Evolutionary conservation across 2,888 invertebrate species (phyloP).

Genomic region (Drosophila villosipedis): DNA sequence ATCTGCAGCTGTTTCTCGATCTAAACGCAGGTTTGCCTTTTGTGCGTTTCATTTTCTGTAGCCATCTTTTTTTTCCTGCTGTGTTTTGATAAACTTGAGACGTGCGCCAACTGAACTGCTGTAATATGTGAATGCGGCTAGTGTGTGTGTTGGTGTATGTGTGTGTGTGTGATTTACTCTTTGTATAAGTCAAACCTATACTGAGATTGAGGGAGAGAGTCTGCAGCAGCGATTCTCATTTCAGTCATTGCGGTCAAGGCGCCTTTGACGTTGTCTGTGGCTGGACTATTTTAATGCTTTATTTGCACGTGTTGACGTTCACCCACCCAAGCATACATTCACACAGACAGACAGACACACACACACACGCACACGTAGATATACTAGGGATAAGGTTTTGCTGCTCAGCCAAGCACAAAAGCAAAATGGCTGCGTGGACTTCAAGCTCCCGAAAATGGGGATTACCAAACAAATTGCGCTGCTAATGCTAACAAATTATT

Average conservation of each 20-base stretch:
- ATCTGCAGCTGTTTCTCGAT: conserved; percentile 21
- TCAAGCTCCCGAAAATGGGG: conserved; percentile 42
- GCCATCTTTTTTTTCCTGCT: conserved; percentile 25
- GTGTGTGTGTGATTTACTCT: conserved; percentile 51
- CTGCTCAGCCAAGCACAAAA: conserved; percentile 44
- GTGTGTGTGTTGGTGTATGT: conserved; percentile 32
- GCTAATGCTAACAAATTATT: conserved; percentile 58
- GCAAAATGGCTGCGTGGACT: conserved; percentile 52
- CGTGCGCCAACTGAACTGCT: conserved; percentile 62
- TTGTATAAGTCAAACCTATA: conserved; percentile 68
- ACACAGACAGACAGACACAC: conserved; percentile 15
- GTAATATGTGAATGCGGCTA: conserved; percentile 32
- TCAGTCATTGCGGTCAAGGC: conserved; percentile 78
- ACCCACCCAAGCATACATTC: conserved; percentile 3
- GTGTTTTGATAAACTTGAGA: conserved; percentile 78
- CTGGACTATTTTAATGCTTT: conserved; percentile 70
- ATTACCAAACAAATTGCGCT: conserved; percentile 76
- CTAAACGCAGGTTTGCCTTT: conserved; percentile 22
- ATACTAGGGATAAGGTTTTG: conserved; percentile 61
- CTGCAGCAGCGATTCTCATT: conserved; percentile 49
- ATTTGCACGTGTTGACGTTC: conserved; percentile 77
- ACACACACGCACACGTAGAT: conserved; percentile 15
- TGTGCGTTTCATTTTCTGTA: conserved; percentile 40
- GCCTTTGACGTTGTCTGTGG: conserved; percentile 53
- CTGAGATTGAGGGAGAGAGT: conserved; percentile 45